Evolutionary conservation across 2,113 vertebrate species (phyloP).

Genomic region (Orycteropus afer): DNA sequence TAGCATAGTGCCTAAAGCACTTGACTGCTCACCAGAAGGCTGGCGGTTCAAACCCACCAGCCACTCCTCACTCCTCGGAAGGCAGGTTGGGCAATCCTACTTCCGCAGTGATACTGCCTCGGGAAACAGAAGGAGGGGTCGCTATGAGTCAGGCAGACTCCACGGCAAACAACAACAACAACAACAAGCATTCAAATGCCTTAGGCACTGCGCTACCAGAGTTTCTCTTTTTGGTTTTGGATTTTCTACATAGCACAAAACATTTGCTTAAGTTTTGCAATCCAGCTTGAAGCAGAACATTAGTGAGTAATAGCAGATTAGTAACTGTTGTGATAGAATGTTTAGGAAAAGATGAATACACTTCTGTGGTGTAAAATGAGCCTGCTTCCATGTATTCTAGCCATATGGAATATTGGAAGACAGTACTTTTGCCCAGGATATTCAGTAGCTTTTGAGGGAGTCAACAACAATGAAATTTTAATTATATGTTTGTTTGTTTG

Average conservation of each 20-base stretch:
- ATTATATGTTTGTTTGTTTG: not conserved
- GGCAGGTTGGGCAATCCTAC: too few species aligned
- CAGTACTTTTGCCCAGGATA: slow-evolving; percentile 32
- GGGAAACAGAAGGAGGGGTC: too few species aligned
- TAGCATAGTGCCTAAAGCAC: too few species aligned
- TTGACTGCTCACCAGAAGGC: too few species aligned
- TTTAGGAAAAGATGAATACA: slow-evolving; percentile 12
- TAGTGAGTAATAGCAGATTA: slow-evolving; percentile 30
- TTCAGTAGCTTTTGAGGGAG: slow-evolving; percentile 77
- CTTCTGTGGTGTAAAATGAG: not conserved
- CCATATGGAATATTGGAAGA: slow-evolving; percentile 48
- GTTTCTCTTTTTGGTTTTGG: too few species aligned
- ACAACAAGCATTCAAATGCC: too few species aligned
- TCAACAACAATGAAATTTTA: slow-evolving; percentile 76
- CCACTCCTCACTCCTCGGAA: too few species aligned
- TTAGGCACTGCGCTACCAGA: too few species aligned
- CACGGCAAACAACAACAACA: too few species aligned
- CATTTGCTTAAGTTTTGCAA: slow-evolving; percentile 42
- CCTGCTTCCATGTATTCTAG: not conserved
- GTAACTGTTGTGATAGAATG: slow-evolving; percentile 12
- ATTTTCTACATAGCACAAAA: slow-evolving; percentile 3
- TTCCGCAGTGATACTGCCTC: too few species aligned
- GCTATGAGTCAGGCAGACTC: too few species aligned
- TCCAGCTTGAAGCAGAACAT: slow-evolving; percentile 24
- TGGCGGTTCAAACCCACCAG: too few species aligned